A percentile compares a stretch with the other conserved stretches of the same genome.
These are phyloP conservation scores for Diglossa brunneiventris DNA, from an alignment of 2,113 vertebrate genomes.

Conservation along the genomic window DNA sequence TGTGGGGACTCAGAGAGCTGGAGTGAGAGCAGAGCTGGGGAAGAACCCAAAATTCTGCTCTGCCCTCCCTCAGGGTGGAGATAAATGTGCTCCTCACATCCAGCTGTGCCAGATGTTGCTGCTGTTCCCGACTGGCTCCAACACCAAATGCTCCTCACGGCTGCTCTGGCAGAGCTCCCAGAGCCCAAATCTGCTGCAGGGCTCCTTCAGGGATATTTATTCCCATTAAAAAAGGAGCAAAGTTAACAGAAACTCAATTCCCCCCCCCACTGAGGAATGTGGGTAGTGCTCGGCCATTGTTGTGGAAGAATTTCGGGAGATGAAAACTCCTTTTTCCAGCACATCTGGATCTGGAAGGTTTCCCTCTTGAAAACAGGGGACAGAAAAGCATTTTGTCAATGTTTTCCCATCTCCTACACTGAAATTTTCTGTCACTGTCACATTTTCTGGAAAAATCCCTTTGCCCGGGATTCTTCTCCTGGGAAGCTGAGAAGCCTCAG, in stretches of 20 bases:
- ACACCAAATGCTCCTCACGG: fast-evolving
- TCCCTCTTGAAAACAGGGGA: background rate
- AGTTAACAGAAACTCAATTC: background rate
- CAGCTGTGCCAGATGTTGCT: background rate
- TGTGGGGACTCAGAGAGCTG: background rate
- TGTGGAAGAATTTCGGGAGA: background rate
- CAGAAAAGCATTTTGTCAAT: background rate
- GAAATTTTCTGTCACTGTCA: background rate
- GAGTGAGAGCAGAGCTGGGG: background rate
- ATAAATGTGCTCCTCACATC: no score
- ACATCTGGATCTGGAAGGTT: background rate
- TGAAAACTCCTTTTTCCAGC: background rate
- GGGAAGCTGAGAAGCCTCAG: no score
- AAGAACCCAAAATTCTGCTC: background rate
- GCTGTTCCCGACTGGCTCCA: background rate
- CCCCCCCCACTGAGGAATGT: background rate
- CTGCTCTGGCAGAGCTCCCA: background rate
- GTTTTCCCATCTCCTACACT: background rate
- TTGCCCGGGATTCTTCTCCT: no score
- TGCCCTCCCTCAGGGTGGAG: no score
- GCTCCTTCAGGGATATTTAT: background rate
- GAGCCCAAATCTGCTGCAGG: background rate
- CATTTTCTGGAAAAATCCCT: no score
- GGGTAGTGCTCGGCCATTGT: background rate
- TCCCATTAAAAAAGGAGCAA: background rate